phyloP scores from a whole-genome alignment of 2,888 invertebrate genomes.

The Tinea trinotella region DNA sequence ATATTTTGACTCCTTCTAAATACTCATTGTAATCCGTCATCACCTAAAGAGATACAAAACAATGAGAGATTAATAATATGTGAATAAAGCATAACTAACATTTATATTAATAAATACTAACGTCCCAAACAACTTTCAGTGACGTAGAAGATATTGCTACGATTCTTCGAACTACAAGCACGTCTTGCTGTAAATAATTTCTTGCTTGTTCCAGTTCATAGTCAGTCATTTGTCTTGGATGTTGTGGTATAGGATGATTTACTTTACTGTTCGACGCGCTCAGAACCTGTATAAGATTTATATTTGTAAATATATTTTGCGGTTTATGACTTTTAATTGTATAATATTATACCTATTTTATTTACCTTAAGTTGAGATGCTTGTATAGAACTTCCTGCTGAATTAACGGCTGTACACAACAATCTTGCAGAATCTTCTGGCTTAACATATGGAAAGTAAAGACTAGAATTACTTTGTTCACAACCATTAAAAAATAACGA shows the following conservation, averaged over 20 bases:
- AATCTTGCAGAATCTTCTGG: slow-evolving; percentile 61
- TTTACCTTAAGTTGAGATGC: slow-evolving; percentile 13
- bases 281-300: slow-evolving; percentile 3
- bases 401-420: slow-evolving; percentile 65
- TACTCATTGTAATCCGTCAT: slow-evolving; percentile 68
- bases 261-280: neutral
- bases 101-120: slow-evolving; percentile 54
- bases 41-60: slow-evolving; percentile 36
- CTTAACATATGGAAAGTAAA: slow-evolving; percentile 59
- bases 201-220: slow-evolving; percentile 85
- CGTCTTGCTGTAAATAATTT: slow-evolving; percentile 83
- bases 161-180: slow-evolving; percentile 79
- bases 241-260: slow-evolving; percentile 41
- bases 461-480: slow-evolving; percentile 60
- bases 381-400: slow-evolving; percentile 46
- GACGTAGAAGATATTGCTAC: slow-evolving; percentile 82
- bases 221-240: slow-evolving; percentile 72
- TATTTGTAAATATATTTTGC: neutral
- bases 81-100: neutral
- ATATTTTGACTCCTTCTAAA: slow-evolving; percentile 80
- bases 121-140: slow-evolving; percentile 86
- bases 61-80: neutral
- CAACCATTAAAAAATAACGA: slow-evolving; percentile 68
- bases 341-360: neutral
- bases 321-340: neutral